Base-by-base conservation (phyloP, 2,888 invertebrate genomes). In the Eupithecia subumbrata region DNA sequence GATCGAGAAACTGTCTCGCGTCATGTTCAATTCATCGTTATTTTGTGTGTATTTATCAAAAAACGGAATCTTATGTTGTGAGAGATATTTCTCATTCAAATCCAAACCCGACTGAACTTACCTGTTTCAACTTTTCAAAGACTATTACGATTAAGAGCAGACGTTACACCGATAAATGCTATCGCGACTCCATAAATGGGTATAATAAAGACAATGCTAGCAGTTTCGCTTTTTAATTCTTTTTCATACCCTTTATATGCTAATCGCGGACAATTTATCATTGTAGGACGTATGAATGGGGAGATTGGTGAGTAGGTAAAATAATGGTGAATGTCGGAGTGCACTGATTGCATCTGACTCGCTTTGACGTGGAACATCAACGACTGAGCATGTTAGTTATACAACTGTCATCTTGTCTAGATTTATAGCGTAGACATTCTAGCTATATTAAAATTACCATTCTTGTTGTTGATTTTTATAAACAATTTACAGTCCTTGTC, bases 191-290 rank as follows among this genome's bases (percentile, higher is more conserved):
- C 83, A 84, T 86, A 88, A 87, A 86, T 66, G 84, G 83, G 78
- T 82, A 84, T 84, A 87, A 86, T 86, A 86, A 86, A 85, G 85
- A 87, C 87, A 87, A 90, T 87, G 86, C 89, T 88, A 88, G 87
- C 82, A 84, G 84, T 81, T 83, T 82, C 81, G 80, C 82, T 86
- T 87, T 83, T 86, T 71, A 87, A 88, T 89, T 87, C 85, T 87
- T 90, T 89, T 87, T 82, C 82, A 75, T 73, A 79, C 85, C 90
- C 89, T 92, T 91, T 92, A 92, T 90, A 92, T 92, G 92, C 90
- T 91, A 92, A 93, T 92, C 83, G 84, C 79, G 84, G 82, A 85
- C 90, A 93, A 93, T 93, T 93, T 93, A 93, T 93, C 93, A 93
- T 88, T 81, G 82, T 69, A 78, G 78, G 93, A 93, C 93, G 85